Percentiles rank a stretch among this genome's conserved stretches.
phyloP scores from a whole-genome alignment of 1,140 invertebrate genomes.

The Tribolium madens region DNA sequence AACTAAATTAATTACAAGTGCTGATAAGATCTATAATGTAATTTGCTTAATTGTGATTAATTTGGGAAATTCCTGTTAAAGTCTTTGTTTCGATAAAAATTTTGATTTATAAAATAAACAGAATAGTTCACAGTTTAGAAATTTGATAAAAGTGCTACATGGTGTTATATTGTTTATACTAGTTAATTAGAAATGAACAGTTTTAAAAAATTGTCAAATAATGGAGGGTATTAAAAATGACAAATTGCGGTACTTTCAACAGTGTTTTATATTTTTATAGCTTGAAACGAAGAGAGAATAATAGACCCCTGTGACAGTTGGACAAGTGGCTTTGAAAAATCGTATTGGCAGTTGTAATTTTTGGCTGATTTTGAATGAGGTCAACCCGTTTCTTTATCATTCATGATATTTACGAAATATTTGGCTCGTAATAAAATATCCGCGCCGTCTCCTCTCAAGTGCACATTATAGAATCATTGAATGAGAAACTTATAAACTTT shows the following conservation, averaged over 20 bases:
- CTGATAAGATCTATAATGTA: constrained; percentile 1
- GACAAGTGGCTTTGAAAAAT: constrained; percentile 19
- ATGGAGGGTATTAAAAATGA: constrained; percentile 13
- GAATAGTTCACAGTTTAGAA: no score
- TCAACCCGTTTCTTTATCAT: not conserved
- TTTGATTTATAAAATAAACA: no score
- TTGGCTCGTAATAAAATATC: not conserved
- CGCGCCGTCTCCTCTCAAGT: constrained; percentile 1
- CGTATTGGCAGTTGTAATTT: constrained; percentile 21
- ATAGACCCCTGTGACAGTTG: constrained; percentile 5
- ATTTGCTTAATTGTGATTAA: constrained; percentile 15
- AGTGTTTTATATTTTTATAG: constrained; percentile 13
- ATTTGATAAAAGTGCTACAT: no score
- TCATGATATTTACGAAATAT: constrained; percentile 1
- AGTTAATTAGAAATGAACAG: not conserved
- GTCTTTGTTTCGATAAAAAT: not conserved
- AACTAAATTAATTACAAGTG: constrained; percentile 22
- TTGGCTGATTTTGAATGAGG: constrained; percentile 20
- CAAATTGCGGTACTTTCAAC: constrained; percentile 7
- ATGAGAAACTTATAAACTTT: not conserved
- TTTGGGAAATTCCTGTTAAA: not conserved
- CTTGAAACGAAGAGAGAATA: constrained; percentile 3
- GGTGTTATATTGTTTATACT: not conserved
- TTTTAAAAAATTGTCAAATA: constrained; percentile 14
- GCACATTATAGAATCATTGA: constrained; percentile 11